Evolutionary conservation across 2,888 invertebrate species (phyloP).

Genomic region (Drosophila mayaguana): DNA sequence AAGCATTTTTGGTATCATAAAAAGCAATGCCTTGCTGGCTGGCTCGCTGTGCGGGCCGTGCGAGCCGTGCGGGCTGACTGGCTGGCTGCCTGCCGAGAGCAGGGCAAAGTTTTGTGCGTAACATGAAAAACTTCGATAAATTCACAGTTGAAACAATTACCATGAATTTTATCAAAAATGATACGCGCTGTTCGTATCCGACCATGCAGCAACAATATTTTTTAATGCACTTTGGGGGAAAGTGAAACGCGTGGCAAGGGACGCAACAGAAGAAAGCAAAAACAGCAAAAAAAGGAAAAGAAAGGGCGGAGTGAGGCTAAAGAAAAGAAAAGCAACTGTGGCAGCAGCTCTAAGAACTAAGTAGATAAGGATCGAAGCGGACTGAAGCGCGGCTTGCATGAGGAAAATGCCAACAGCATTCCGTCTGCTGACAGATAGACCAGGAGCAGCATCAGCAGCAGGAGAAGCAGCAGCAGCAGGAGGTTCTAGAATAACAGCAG

Average conservation of each 20-base stretch:
- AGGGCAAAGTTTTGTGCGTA: slow-evolving; percentile 77
- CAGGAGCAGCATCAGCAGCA: slow-evolving; percentile 45
- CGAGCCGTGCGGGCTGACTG: slow-evolving; percentile 7
- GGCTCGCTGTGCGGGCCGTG: neutral
- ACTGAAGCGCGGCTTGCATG: slow-evolving; percentile 16
- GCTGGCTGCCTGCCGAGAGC: slow-evolving; percentile 39
- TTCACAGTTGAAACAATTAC: slow-evolving; percentile 81
- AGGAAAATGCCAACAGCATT: slow-evolving; percentile 71
- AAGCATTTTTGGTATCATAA: slow-evolving; percentile 37
- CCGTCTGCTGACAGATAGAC: slow-evolving; percentile 77
- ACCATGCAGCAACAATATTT: slow-evolving; percentile 81
- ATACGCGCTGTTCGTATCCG: slow-evolving; percentile 79
- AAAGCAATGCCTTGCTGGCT: slow-evolving; percentile 59
- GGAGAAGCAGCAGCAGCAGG: slow-evolving; percentile 8
- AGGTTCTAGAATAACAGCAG: neutral
- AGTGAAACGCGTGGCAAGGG: slow-evolving; percentile 62
- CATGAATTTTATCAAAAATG: slow-evolving; percentile 81
- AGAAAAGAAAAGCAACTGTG: slow-evolving; percentile 55
- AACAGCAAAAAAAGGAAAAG: neutral
- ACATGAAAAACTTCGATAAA: slow-evolving; percentile 81
- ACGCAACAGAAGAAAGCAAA: slow-evolving; percentile 14
- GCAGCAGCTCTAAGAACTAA: slow-evolving; percentile 62
- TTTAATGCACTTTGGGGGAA: slow-evolving; percentile 81
- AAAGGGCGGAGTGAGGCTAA: neutral
- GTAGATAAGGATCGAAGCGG: slow-evolving; percentile 68